A percentile compares a stretch with the other conserved stretches of the same genome.
phyloP scores from a whole-genome alignment of 2,113 vertebrate genomes.

The Tachysurus vachellii region DNA sequence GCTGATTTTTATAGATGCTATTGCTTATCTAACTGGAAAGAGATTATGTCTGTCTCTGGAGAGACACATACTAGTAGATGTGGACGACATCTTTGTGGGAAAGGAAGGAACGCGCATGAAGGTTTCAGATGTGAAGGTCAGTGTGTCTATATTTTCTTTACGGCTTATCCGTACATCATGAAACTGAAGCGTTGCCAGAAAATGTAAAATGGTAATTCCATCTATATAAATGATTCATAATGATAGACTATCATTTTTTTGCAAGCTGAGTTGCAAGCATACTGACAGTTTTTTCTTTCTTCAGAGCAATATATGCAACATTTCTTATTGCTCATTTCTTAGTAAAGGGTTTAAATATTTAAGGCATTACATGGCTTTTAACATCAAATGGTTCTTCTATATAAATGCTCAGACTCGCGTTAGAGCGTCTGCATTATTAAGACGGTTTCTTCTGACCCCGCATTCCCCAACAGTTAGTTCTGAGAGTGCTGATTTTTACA shows the following conservation, averaged over 20 bases:
- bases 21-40: constrained; percentile 91
- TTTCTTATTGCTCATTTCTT: background rate
- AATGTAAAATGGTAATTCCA: background rate
- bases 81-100: constrained; percentile 97
- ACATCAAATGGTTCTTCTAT: background rate
- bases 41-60: constrained; percentile 91
- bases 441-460: background rate
- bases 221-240: background rate
- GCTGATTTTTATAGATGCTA: constrained; percentile 91
- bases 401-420: background rate
- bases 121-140: constrained; percentile 94
- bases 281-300: background rate
- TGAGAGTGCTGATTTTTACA: background rate
- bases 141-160: constrained; percentile 56
- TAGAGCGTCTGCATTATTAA: background rate
- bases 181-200: background rate
- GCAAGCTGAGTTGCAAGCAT: background rate
- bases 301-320: background rate
- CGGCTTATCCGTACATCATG: background rate
- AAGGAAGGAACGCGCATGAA: constrained; percentile 99
- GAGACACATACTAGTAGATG: constrained; percentile 92
- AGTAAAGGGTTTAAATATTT: background rate
- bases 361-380: background rate
- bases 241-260: background rate
- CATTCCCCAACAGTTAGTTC: background rate